These are phyloP conservation scores for Cryptus armator DNA, from an alignment of 2,888 invertebrate species.

Conservation along the genomic window DNA sequence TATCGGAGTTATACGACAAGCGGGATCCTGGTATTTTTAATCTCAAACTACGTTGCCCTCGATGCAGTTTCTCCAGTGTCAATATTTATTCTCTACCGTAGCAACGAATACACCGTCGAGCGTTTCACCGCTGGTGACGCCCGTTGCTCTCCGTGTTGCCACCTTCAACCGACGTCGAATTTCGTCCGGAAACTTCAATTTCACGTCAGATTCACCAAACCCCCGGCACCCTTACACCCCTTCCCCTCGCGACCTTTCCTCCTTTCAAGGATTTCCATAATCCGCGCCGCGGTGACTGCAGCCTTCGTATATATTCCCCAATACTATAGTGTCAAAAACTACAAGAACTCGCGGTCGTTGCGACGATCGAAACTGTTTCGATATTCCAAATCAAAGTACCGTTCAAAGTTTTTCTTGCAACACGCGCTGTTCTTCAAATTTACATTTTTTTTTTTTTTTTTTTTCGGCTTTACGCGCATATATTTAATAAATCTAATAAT, in stretches of 20 bases:
- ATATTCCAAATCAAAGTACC: not conserved
- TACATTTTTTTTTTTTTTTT: not conserved
- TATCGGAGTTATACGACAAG: constrained; percentile 3
- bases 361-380: not conserved
- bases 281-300: constrained; percentile 19
- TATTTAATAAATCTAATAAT: not conserved
- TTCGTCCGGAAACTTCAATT: constrained; percentile 44
- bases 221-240: not conserved
- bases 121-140: constrained; percentile 2
- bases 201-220: constrained; percentile 19
- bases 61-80: constrained; percentile 60
- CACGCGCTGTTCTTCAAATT: too few species aligned
- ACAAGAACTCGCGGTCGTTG: not conserved
- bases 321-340: not conserved
- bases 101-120: constrained; percentile 3
- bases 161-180: constrained; percentile 32
- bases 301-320: not conserved
- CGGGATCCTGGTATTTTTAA: constrained; percentile 63
- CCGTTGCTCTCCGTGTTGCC: constrained; percentile 13
- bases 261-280: constrained; percentile 32
- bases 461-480: not conserved
- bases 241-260: not conserved
- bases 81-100: constrained; percentile 62
- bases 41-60: constrained; percentile 55
- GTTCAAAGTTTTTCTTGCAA: not conserved